Percentiles rank a stretch among this genome's conserved stretches.
phyloP scores from a whole-genome alignment of 1,140 invertebrate species.

The Dendroctonus ponderosae region DNA sequence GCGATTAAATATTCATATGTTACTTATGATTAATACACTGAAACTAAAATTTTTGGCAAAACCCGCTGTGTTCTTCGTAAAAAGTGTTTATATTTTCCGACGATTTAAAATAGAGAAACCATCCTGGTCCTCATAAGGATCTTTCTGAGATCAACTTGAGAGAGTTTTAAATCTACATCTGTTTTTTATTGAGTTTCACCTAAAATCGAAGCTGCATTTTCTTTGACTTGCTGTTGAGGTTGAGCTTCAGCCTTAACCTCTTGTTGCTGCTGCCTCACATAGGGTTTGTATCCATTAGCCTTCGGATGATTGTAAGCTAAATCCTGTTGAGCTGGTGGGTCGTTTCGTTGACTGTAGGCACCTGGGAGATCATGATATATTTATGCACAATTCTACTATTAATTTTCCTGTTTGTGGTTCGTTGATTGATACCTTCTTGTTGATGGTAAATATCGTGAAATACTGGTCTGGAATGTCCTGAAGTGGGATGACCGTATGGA shows the following conservation, averaged over 20 bases:
- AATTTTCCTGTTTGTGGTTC: too few species aligned
- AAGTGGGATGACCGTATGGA: conserved; percentile 44
- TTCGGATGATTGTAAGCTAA: conserved; percentile 8
- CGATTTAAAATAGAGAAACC: too few species aligned
- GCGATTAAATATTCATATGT: too few species aligned
- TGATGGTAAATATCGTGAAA: conserved; percentile 33
- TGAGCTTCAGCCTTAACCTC: conserved; percentile 1
- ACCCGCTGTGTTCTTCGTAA: too few species aligned
- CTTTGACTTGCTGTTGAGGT: conserved; percentile 4
- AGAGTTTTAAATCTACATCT: neutral
- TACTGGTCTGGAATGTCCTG: conserved; percentile 47
- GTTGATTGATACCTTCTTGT: conserved; percentile 17
- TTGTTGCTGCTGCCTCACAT: conserved; percentile 19
- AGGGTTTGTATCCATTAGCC: conserved; percentile 40
- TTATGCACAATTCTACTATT: neutral
- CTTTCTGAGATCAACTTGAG: neutral
- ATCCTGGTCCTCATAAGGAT: too few species aligned
- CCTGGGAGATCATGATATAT: conserved; percentile 29
- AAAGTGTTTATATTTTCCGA: too few species aligned
- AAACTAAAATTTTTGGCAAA: too few species aligned
- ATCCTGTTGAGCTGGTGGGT: conserved; percentile 41
- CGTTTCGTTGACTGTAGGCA: conserved; percentile 48
- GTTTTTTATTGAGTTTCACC: neutral
- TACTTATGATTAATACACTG: too few species aligned
- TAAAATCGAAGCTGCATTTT: conserved; percentile 17